Evolutionary conservation across 2,797 vertebrate species (phyloP).

Genomic region (Thunnus albacares): DNA sequence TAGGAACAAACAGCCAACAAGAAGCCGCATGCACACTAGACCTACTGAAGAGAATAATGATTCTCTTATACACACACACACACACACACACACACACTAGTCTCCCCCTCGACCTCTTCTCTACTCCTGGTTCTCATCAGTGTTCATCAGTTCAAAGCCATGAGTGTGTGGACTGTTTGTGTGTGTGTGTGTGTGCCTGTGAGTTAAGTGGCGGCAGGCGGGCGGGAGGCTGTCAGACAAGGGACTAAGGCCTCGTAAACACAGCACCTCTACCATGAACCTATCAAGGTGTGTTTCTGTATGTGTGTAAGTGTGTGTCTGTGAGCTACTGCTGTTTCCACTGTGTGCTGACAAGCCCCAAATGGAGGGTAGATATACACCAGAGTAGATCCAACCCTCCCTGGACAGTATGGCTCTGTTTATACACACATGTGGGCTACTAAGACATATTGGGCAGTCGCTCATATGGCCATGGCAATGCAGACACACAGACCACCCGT

Average conservation of each 20-base stretch:
- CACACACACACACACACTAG: constrained; percentile 24
- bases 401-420: constrained; percentile 78
- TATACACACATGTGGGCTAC: constrained; percentile 66
- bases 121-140: constrained; percentile 84
- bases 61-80: constrained; percentile 22
- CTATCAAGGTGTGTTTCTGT: constrained; percentile 78
- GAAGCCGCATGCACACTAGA: constrained; percentile 50
- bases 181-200: constrained; percentile 60
- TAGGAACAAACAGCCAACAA: constrained; percentile 60
- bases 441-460: constrained; percentile 50
- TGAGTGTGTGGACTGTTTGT: constrained; percentile 69
- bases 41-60: constrained; percentile 58
- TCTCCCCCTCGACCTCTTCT: constrained; percentile 67
- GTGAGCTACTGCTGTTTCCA: constrained; percentile 81
- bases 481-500: constrained; percentile 77
- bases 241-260: constrained; percentile 83
- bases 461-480: constrained; percentile 39
- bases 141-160: constrained; percentile 84
- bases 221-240: constrained; percentile 83
- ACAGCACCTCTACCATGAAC: constrained; percentile 80
- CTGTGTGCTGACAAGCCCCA: constrained; percentile 77
- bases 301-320: constrained; percentile 43
- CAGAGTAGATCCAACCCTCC: constrained; percentile 70
- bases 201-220: constrained; percentile 84
- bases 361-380: constrained; percentile 77